phyloP scores from a whole-genome alignment of 2,113 vertebrate genomes.

The Eublepharis macularius region DNA sequence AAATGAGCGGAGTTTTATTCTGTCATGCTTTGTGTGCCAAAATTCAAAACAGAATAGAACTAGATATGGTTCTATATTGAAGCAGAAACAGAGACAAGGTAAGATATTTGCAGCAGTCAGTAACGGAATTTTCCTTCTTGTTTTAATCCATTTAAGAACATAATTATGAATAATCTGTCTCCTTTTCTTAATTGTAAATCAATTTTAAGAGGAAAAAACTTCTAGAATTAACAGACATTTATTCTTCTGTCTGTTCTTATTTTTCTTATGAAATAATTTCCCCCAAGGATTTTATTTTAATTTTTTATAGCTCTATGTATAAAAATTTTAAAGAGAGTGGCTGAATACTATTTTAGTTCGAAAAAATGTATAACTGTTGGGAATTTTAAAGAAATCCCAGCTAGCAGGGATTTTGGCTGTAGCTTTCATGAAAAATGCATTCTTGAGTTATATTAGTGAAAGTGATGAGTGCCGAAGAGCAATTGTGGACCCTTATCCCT shows the following conservation, averaged over 20 bases:
- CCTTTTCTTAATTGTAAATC: slow-evolving; percentile 54
- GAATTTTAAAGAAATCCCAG: slow-evolving; percentile 37
- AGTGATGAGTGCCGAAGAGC: not conserved
- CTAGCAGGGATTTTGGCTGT: not conserved
- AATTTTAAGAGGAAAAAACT: slow-evolving; percentile 50
- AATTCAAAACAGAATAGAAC: not conserved
- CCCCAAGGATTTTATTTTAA: slow-evolving; percentile 52
- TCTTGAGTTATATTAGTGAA: not conserved
- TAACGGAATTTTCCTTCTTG: slow-evolving; percentile 23
- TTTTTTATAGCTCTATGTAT: slow-evolving; percentile 61
- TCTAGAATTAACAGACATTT: slow-evolving; percentile 56
- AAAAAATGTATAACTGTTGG: slow-evolving; percentile 54
- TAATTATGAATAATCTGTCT: slow-evolving; percentile 38
- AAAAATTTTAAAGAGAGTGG: slow-evolving; percentile 55
- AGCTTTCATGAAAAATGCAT: slow-evolving; percentile 28
- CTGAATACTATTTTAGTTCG: slow-evolving; percentile 26
- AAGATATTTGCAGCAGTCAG: slow-evolving; percentile 12
- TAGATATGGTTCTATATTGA: not conserved
- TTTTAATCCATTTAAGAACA: slow-evolving; percentile 59
- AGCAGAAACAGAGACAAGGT: slow-evolving; percentile 6
- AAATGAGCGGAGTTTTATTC: not conserved
- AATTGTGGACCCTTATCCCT: not conserved
- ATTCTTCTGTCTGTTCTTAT: slow-evolving; percentile 34
- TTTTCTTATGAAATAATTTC: slow-evolving; percentile 52
- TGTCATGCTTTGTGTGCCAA: not conserved